These are phyloP conservation scores for Buceros bicornis DNA, from an alignment of 2,797 vertebrate genomes.

Conservation along the genomic window DNA sequence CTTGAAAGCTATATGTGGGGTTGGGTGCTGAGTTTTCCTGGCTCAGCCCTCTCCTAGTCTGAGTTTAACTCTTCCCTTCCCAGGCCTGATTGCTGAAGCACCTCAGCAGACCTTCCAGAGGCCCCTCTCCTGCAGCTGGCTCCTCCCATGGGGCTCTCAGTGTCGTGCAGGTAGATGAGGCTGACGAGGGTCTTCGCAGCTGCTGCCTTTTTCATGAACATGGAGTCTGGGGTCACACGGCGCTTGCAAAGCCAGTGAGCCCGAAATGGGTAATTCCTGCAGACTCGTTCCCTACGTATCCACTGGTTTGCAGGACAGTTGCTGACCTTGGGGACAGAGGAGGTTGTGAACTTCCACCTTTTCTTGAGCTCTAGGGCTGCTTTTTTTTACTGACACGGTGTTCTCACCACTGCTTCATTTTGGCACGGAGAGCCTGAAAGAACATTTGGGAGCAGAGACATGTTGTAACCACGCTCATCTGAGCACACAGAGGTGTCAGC, in stretches of 20 bases:
- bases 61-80: neutral
- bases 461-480: neutral
- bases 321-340: neutral
- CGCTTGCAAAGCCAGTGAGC: neutral
- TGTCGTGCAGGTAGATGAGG: constrained; percentile 71
- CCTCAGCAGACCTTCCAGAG: constrained; percentile 77
- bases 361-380: neutral
- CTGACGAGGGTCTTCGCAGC: neutral
- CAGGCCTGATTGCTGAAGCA: constrained; percentile 76
- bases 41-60: neutral
- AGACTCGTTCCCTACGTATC: neutral
- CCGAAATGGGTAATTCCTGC: neutral
- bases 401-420: neutral
- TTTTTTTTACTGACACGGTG: neutral
- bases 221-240: neutral
- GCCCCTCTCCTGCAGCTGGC: constrained; percentile 75
- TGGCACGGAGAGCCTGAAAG: neutral
- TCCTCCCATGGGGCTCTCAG: constrained; percentile 72
- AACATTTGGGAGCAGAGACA: neutral
- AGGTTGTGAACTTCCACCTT: neutral
- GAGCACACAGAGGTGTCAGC: neutral
- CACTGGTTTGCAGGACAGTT: neutral
- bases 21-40: neutral
- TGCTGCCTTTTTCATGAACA: neutral
- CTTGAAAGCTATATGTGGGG: neutral